Conservation (phyloP, 2,797 vertebrate genomes). For the Nannoperca australis region DNA sequence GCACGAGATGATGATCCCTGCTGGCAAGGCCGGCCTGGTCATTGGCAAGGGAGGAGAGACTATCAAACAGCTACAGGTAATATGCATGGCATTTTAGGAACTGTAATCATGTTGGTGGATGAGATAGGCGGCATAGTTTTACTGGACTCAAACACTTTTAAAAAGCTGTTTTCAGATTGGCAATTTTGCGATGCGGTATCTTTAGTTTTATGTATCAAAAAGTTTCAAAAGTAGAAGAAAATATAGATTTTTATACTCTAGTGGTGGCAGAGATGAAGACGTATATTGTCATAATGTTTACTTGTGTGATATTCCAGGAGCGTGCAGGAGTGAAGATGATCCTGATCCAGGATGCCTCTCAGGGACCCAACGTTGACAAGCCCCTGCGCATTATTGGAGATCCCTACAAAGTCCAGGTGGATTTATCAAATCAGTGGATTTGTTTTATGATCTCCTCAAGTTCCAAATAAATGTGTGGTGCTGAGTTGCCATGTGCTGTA, state of each 20-base stretch:
- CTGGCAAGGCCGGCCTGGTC: constrained; percentile 88
- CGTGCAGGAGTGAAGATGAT: constrained; percentile 95
- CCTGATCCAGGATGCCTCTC: constrained; percentile 93
- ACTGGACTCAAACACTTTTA: background rate
- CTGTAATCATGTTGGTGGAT: background rate
- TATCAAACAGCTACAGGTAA: constrained; percentile 92
- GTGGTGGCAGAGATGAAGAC: background rate
- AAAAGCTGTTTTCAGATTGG: background rate
- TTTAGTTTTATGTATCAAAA: background rate
- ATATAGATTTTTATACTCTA: background rate
- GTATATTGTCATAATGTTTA: background rate
- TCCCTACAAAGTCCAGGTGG: constrained; percentile 93
- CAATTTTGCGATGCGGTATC: background rate
- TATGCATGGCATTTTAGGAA: background rate
- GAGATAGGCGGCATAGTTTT: background rate
- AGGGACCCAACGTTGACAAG: constrained; percentile 92
- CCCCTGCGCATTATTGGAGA: constrained; percentile 93
- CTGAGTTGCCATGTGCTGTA: background rate
- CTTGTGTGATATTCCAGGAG: constrained; percentile 79
- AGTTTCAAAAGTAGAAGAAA: background rate
- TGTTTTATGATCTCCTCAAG: background rate
- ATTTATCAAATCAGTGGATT: background rate
- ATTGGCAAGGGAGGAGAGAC: constrained; percentile 94
- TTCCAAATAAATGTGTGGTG: background rate
- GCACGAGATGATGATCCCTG: constrained; percentile 91